phyloP scores from a whole-genome alignment of 2,797 vertebrate species.

The Propithecus deckenii region DNA sequence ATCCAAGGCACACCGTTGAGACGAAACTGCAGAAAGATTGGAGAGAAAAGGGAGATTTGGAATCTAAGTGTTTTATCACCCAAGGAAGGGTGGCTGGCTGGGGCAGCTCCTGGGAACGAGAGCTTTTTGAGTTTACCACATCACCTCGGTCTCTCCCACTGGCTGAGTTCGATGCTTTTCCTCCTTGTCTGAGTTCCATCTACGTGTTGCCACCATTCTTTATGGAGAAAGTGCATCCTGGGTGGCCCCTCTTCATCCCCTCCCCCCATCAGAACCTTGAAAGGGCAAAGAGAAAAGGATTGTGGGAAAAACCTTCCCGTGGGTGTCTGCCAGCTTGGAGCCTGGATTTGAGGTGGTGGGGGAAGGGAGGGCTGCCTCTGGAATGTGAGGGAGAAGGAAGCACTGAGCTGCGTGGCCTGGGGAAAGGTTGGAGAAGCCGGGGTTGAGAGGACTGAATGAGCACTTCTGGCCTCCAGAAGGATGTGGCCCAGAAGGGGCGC shows the following conservation, averaged over 20 bases:
- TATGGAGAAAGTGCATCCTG: neutral
- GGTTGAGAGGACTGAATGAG: neutral
- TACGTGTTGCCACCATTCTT: neutral
- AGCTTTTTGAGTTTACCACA: neutral
- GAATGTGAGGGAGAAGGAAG: slow-evolving; percentile 51
- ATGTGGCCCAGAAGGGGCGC: neutral
- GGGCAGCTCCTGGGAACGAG: neutral
- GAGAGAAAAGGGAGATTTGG: neutral
- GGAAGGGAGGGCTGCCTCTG: slow-evolving; percentile 44
- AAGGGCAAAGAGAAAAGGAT: slow-evolving; percentile 70
- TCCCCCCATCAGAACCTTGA: slow-evolving; percentile 54
- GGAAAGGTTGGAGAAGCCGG: neutral
- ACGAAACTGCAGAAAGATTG: neutral
- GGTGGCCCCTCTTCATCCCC: neutral
- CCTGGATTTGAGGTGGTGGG: slow-evolving; percentile 64
- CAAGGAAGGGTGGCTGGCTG: neutral
- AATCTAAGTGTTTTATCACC: neutral
- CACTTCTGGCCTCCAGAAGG: neutral
- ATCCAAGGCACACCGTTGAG: neutral
- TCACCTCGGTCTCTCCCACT: neutral
- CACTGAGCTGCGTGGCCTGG: neutral
- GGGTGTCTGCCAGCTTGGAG: slow-evolving; percentile 61
- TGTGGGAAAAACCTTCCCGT: slow-evolving; percentile 66
- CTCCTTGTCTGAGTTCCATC: neutral
- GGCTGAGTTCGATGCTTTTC: neutral